Evolutionary conservation across 2,888 invertebrate genomes (phyloP), one percentile per base, ranked within the genome.

Genomic region (Hyalella azteca): DNA sequence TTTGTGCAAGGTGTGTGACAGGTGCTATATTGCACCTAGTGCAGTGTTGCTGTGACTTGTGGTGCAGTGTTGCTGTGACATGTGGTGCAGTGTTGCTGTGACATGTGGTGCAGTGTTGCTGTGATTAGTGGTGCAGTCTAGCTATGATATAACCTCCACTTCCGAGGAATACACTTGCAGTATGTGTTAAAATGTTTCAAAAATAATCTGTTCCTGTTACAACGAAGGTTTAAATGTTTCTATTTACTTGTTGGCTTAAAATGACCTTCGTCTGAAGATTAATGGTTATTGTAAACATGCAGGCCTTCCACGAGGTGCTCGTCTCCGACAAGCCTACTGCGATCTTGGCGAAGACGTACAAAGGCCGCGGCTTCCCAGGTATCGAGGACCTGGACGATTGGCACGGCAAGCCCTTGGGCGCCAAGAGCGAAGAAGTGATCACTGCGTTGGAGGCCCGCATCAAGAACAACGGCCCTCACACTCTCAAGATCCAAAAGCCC

Each of bases 371-470:
- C 86, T 96, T 96, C 89, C 92, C 93, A 59, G 93, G 93, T 78
- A 95, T 99, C 87, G 98, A 97, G 88, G 95, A 99, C 88, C 86
- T 91, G 85, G 95, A 96, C 81, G 96, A 97, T 89, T 99, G 98
- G 98, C 99, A 99, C 87, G 99, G 99, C 78, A 99, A 99, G 89
- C 93, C 99, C 0, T 89, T 99, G 81, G 97, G 96, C 0, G 93
- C 91, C 78, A 93, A 95, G 82, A 92, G 94, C 0, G 92, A 92
- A 0, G 91, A 90, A 85, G 91, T 94, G 9, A 73, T 84, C 22
- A 48, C 78, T n/a, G 78, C 82, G n/a, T 39, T 82, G 15, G 48
- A 81, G 41, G 78, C 60, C 19, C 81, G 73, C 40, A 81, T 84
- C 13, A 80, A 79, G 49, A 84, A 84, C 73, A 26, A 77, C 15